Evolutionary conservation across 1,140 invertebrate species (phyloP), one percentile per base, ranked within the genome.

Genomic region (Vollenhovia emeryi): DNA sequence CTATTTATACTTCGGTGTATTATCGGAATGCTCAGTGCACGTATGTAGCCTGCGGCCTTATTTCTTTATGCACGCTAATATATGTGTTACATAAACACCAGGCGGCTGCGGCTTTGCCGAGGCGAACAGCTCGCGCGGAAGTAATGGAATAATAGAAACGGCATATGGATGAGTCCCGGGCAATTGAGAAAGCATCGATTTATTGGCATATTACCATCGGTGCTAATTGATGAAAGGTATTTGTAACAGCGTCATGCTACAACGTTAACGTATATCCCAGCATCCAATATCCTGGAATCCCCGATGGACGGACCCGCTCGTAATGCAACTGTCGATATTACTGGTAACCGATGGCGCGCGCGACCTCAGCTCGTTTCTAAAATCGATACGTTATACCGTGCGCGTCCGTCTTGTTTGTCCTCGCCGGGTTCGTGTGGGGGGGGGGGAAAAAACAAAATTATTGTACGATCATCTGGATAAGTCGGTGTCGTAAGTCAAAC

Each of bases 241-340:
- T 84, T 45, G 55, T 66, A 84, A 89, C 30, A 15, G 48, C 68
- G 21, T 68, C 66, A 40, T 40, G 40, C 50, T 85, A 27, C 79
- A 59, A 78, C 59, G 71, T 36, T 59, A 74, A 89, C 66, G 64
- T 69, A 52, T 60, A 83, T 83, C 71, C n/a, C 71, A 75, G 66
- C 76, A 78, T 50, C 73, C 55, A 82, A 91, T 90, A 87, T 88
- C 60, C 87, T 68, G 80, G 50, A 73, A 89, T 82, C 52, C 64
- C 59, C 27, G 33, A 79, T 60, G 24, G 55, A 45, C 64, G 48
- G 80, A 59, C 64, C n/a, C 73, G 83, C 36, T 80, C 66, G 85
- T 89, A 91, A 87, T 87, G 75, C 86, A 89, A 89, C 90, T 88
- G 86, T 87, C 90, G 86, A 89, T 91, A 92, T 87, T 91, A 88